Percentiles rank a stretch among this genome's conserved stretches.
phyloP scores from a whole-genome alignment of 2,888 invertebrate genomes.

The Oxycera nigricornis region DNA sequence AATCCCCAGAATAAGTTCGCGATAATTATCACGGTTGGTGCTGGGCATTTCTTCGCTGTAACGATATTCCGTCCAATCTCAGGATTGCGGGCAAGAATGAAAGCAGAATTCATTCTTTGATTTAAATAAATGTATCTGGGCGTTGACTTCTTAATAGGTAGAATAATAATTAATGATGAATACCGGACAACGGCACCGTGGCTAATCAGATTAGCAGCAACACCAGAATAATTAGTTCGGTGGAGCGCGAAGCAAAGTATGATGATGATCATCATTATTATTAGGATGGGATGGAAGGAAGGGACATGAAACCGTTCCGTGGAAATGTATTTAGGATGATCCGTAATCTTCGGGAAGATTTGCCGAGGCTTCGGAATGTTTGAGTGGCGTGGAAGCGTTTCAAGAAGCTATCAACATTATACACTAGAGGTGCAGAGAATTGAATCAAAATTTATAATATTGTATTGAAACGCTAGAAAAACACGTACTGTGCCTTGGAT shows the following conservation, averaged over 20 bases:
- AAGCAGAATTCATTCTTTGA: not conserved
- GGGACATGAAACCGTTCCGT: not conserved
- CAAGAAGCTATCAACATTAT: too few species aligned
- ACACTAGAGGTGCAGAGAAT: too few species aligned
- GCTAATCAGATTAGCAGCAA: not conserved
- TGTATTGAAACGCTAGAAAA: too few species aligned
- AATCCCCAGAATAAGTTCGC: too few species aligned
- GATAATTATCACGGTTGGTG: too few species aligned
- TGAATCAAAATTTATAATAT: too few species aligned
- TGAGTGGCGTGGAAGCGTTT: too few species aligned
- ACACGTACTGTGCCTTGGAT: too few species aligned
- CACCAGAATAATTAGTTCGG: not conserved
- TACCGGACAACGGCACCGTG: not conserved
- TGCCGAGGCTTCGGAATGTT: not conserved
- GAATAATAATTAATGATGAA: slow-evolving; percentile 17
- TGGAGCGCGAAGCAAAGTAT: not conserved
- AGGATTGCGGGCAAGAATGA: not conserved
- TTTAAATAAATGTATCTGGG: not conserved
- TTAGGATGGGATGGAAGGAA: too few species aligned
- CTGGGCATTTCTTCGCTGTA: too few species aligned
- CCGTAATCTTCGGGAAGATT: not conserved
- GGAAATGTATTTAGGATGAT: not conserved
- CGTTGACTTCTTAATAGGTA: slow-evolving; percentile 3
- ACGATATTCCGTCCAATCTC: too few species aligned
- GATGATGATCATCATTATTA: not conserved